These are phyloP conservation scores for Ennomos quercinarius DNA, from an alignment of 2,888 invertebrate genomes.

Conservation along the genomic window DNA sequence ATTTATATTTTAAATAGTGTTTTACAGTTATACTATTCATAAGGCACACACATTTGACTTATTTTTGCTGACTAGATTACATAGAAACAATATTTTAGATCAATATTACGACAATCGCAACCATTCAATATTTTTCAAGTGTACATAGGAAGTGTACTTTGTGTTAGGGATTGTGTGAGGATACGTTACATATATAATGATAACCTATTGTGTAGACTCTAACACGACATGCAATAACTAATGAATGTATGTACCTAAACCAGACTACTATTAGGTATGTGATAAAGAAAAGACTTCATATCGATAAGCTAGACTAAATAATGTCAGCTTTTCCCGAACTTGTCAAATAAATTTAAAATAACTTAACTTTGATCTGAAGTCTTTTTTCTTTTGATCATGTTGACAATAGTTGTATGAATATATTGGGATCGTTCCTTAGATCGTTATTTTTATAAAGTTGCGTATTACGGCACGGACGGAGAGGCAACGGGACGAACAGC, in stretches of 20 bases:
- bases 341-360: conserved; percentile 38
- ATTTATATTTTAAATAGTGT: conserved; percentile 69
- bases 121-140: conserved; percentile 40
- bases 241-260: conserved; percentile 45
- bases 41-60: conserved; percentile 65
- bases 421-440: conserved; percentile 67
- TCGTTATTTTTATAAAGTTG: conserved; percentile 74
- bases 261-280: conserved; percentile 47
- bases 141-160: conserved; percentile 48
- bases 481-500: conserved; percentile 42
- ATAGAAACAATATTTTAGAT: conserved; percentile 61
- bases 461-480: conserved; percentile 50
- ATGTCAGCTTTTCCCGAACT: conserved; percentile 42
- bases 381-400: conserved; percentile 60
- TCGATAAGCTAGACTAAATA: conserved; percentile 44
- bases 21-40: conserved; percentile 67
- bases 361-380: conserved; percentile 49
- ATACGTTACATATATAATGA: conserved; percentile 40
- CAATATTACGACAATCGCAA: conserved; percentile 30
- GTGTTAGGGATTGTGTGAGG: conserved; percentile 51
- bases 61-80: conserved; percentile 65
- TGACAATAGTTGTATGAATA: conserved; percentile 56
- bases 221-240: conserved; percentile 50
- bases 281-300: conserved; percentile 57
- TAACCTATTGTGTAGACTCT: conserved; percentile 50